These are phyloP conservation scores for Punctoribates punctum DNA, from an alignment of 2,888 invertebrate genomes.

Conservation along the genomic window DNA sequence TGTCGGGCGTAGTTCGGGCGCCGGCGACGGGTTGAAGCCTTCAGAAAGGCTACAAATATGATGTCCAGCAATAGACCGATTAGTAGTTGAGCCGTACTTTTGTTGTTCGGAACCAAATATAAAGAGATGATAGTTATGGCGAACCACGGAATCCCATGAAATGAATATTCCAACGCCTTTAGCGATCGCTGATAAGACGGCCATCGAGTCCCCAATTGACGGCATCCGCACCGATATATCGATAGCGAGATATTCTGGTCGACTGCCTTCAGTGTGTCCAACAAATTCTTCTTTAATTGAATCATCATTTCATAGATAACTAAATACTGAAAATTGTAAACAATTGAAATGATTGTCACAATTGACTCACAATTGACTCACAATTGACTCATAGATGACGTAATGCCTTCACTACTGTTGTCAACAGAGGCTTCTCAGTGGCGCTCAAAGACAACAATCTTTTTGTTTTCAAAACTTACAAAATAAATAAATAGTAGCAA, in stretches of 20 bases:
- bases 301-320: not conserved
- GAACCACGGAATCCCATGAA: conserved; percentile 85
- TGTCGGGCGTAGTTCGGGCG: conserved; percentile 65
- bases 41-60: conserved; percentile 68
- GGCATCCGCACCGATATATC: not conserved
- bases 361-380: too few species aligned
- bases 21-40: conserved; percentile 71
- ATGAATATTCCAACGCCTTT: conserved; percentile 65
- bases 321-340: too few species aligned
- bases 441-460: too few species aligned
- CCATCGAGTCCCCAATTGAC: not conserved
- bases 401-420: too few species aligned
- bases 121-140: conserved; percentile 11
- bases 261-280: not conserved
- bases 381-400: too few species aligned
- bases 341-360: too few species aligned
- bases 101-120: conserved; percentile 15
- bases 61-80: conserved; percentile 71
- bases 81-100: conserved; percentile 21
- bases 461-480: too few species aligned
- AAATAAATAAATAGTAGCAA: too few species aligned
- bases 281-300: not conserved
- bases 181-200: conserved; percentile 47
- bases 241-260: not conserved
- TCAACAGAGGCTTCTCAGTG: too few species aligned